Percentiles rank a stretch among this genome's conserved stretches.
These are phyloP conservation scores for Hoplodrina ambigua DNA, from an alignment of 2,888 invertebrate genomes.

Conservation along the genomic window DNA sequence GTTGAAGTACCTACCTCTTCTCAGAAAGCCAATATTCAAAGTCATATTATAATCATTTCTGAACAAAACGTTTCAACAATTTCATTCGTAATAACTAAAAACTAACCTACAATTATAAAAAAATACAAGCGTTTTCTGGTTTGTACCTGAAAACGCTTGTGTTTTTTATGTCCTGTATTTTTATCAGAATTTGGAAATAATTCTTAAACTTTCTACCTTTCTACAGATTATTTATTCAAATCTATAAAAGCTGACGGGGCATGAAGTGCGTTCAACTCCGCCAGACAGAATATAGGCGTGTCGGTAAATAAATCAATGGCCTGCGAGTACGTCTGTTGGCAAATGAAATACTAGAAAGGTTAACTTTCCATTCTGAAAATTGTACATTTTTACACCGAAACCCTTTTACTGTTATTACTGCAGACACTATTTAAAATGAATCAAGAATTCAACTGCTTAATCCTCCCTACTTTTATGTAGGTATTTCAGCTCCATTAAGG, in stretches of 20 bases:
- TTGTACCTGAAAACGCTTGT: too few relatives aligned
- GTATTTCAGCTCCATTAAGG: conserved; percentile 12
- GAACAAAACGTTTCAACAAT: too few relatives aligned
- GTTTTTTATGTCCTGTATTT: too few relatives aligned
- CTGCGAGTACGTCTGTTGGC: conserved; percentile 10
- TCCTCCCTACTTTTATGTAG: conserved; percentile 8
- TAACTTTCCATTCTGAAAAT: conserved; percentile 13
- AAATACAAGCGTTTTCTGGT: too few relatives aligned
- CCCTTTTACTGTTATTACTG: conserved; percentile 24
- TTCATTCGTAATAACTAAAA: too few relatives aligned
- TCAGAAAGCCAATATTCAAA: not conserved
- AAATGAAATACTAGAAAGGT: conserved; percentile 25
- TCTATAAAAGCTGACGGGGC: conserved; percentile 3
- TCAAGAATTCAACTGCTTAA: conserved; percentile 10
- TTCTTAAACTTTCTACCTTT: not conserved
- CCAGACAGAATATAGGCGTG: conserved; percentile 15
- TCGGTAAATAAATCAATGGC: conserved; percentile 41
- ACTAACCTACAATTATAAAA: too few relatives aligned
- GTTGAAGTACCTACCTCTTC: not conserved
- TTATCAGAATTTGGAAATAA: not conserved
- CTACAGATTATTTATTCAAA: not conserved
- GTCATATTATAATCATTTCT: too few relatives aligned
- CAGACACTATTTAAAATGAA: conserved; percentile 21
- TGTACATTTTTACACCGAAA: conserved; percentile 11
- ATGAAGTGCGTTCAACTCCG: conserved; percentile 6